Conservation (phyloP, 2,113 vertebrate genomes). For the Zosterops japonicus region DNA sequence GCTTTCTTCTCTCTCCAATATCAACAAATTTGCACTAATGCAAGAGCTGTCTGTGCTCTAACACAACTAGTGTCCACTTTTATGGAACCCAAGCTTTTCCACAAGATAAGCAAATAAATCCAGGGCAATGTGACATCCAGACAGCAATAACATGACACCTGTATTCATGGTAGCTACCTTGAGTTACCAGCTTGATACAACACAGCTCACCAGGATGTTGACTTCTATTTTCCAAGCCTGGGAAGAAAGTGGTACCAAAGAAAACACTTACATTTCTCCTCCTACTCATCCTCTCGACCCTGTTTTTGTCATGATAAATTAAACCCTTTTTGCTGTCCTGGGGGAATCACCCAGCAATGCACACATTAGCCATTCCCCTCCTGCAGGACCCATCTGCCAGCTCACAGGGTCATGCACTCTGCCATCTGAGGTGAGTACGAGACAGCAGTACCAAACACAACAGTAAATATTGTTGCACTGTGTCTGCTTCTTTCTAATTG, state of each 20-base stretch:
- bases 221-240: background rate
- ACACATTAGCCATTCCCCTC: background rate
- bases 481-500: background rate
- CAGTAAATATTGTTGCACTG: background rate
- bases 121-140: background rate
- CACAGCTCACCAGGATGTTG: background rate
- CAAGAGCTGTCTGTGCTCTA: background rate
- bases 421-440: accelerated
- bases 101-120: background rate
- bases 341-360: background rate
- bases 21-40: background rate
- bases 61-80: background rate
- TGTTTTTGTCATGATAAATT: background rate
- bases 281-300: background rate
- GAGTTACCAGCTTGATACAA: background rate
- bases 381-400: background rate
- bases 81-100: background rate
- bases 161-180: background rate
- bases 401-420: background rate
- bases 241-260: background rate
- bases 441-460: background rate
- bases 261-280: background rate
- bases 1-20: background rate
- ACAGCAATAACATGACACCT: background rate
- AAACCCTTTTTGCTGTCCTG: background rate